phyloP scores from a whole-genome alignment of 2,113 vertebrate species.

The Nannospalax galili region DNA sequence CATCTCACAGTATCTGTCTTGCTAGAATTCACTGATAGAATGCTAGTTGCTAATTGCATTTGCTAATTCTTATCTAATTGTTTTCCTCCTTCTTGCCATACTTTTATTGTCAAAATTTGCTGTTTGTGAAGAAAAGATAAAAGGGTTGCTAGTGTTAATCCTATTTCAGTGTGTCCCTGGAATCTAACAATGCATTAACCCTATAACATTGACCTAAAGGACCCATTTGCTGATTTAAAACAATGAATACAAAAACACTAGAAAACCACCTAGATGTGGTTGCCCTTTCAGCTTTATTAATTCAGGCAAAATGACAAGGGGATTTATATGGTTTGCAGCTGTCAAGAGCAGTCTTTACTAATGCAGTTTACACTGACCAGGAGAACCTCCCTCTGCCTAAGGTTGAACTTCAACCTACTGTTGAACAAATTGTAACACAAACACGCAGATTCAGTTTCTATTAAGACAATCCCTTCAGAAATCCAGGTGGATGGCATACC shows the following conservation, averaged over 20 bases:
- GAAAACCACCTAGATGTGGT: conserved; percentile 48
- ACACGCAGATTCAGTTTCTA: conserved; percentile 25
- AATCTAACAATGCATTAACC: conserved; percentile 54
- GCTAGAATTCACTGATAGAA: conserved; percentile 29
- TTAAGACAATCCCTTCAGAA: conserved; percentile 37
- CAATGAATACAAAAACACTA: conserved; percentile 57
- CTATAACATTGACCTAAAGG: conserved; percentile 43
- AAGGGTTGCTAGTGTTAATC: conserved; percentile 33
- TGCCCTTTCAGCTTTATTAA: conserved; percentile 66
- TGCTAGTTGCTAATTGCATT: not conserved
- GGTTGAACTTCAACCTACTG: conserved; percentile 65
- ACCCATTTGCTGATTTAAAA: conserved; percentile 64
- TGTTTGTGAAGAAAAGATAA: conserved; percentile 50
- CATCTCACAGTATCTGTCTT: not conserved
- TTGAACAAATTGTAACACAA: conserved; percentile 47
- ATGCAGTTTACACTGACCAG: conserved; percentile 54
- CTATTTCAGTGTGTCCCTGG: conserved; percentile 23
- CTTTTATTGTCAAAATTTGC: conserved; percentile 41
- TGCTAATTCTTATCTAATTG: conserved; percentile 43
- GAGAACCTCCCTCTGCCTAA: conserved; percentile 65
- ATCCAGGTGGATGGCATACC: not conserved
- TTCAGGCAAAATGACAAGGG: conserved; percentile 59
- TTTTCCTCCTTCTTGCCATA: conserved; percentile 32
- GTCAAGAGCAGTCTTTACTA: conserved; percentile 54
- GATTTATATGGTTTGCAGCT: conserved; percentile 57